A percentile compares a stretch with the other conserved stretches of the same genome.
These are phyloP conservation scores for Pachydiplax longipennis DNA, from an alignment of 2,888 invertebrate species.

Conservation along the genomic window DNA sequence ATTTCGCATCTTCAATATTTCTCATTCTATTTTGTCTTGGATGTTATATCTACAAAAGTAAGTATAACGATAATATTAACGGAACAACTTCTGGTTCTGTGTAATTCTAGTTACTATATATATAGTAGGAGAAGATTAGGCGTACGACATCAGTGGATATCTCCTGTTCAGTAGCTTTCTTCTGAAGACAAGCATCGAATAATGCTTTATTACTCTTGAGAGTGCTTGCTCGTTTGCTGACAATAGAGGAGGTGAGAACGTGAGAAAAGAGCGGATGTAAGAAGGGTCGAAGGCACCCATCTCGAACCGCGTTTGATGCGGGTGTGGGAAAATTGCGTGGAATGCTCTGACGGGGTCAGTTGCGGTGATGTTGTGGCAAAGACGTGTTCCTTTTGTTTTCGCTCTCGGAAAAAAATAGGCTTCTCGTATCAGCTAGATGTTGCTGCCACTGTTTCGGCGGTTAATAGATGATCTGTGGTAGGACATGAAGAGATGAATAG, in stretches of 20 bases:
- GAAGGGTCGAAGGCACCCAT: neutral
- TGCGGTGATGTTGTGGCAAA: neutral
- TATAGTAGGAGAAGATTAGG: too few relatives aligned
- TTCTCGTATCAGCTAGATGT: neutral
- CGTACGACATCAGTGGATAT: too few relatives aligned
- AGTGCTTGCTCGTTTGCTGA: too few relatives aligned
- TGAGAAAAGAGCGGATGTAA: neutral
- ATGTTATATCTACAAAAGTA: too few relatives aligned
- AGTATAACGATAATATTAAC: too few relatives aligned
- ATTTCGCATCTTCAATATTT: too few relatives aligned
- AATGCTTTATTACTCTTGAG: too few relatives aligned
- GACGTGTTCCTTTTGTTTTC: neutral
- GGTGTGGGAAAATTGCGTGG: neutral
- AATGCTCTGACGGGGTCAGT: neutral
- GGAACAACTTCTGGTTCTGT: too few relatives aligned
- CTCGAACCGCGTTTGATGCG: neutral
- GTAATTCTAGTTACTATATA: too few relatives aligned
- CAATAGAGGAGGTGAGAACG: neutral
- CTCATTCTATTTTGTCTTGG: too few relatives aligned
- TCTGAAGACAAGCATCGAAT: too few relatives aligned
- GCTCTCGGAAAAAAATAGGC: neutral
- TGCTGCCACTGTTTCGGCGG: neutral
- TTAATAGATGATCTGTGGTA: neutral
- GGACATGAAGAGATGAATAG: neutral
- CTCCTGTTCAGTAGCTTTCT: too few relatives aligned